Evolutionary conservation across 2,797 vertebrate genomes (phyloP).

Genomic region (Ceyx erithaca): DNA sequence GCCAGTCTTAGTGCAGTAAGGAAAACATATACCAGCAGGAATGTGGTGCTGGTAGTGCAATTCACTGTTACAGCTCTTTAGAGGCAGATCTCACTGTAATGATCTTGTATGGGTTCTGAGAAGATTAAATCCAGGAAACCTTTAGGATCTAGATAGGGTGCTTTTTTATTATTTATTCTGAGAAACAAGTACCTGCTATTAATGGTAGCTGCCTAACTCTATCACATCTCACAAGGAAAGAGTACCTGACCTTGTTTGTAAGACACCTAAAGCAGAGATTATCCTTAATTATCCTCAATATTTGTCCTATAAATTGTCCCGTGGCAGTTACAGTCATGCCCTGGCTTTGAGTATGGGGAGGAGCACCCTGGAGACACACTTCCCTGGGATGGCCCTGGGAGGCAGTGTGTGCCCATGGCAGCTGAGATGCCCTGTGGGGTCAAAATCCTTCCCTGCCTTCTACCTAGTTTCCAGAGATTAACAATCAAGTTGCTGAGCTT

Average conservation of each 20-base stretch:
- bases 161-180: neutral
- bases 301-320: constrained; percentile 46
- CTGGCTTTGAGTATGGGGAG: rapidly evolving
- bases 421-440: rapidly evolving
- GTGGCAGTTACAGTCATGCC: neutral
- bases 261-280: constrained; percentile 49
- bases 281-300: constrained; percentile 54
- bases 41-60: neutral
- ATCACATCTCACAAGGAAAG: neutral
- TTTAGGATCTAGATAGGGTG: neutral
- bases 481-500: constrained; percentile 39
- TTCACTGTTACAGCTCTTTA: neutral
- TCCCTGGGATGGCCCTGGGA: constrained; percentile 27
- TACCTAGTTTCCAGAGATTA: constrained; percentile 1
- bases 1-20: neutral
- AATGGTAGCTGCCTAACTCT: neutral
- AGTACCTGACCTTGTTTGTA: constrained; percentile 31
- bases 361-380: neutral
- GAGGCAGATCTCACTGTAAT: neutral
- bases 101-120: neutral
- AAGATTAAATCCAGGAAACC: constrained; percentile 6
- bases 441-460: constrained; percentile 3
- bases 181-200: neutral
- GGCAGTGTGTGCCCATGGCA: neutral
- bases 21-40: neutral